Percentiles rank a stretch among this genome's conserved stretches.
Evolutionary conservation across 2,113 vertebrate genomes (phyloP).

Genomic region (Capra hircus): DNA sequence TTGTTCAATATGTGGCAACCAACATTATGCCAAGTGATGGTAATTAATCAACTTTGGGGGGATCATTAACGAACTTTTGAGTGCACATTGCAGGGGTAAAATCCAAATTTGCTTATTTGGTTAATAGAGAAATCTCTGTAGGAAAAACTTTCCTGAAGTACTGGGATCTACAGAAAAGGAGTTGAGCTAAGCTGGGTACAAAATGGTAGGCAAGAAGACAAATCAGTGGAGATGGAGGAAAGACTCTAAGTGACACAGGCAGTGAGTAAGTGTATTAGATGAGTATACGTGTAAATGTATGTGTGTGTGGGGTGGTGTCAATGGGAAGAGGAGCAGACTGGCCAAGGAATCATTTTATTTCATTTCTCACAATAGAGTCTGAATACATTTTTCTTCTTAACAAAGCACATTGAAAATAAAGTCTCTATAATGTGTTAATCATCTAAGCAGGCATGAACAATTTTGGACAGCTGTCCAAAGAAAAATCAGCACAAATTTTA

Average conservation of each 20-base stretch:
- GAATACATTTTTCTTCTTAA: background rate
- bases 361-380: background rate
- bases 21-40: background rate
- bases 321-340: background rate
- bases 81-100: background rate
- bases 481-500: background rate
- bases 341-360: background rate
- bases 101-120: background rate
- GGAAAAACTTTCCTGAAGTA: background rate
- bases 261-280: background rate
- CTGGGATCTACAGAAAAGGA: background rate
- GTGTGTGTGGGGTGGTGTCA: background rate
- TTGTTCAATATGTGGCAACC: background rate
- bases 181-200: background rate
- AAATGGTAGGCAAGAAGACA: background rate
- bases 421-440: background rate
- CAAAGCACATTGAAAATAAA: background rate
- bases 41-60: background rate
- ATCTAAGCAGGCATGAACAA: background rate
- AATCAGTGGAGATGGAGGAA: background rate
- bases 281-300: background rate
- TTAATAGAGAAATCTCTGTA: background rate
- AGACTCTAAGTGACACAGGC: background rate
- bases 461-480: background rate
- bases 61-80: background rate